Evolutionary conservation across 2,797 vertebrate genomes (phyloP), one percentile per base, ranked within the genome.

Genomic region (Sebastes hopkinsi): DNA sequence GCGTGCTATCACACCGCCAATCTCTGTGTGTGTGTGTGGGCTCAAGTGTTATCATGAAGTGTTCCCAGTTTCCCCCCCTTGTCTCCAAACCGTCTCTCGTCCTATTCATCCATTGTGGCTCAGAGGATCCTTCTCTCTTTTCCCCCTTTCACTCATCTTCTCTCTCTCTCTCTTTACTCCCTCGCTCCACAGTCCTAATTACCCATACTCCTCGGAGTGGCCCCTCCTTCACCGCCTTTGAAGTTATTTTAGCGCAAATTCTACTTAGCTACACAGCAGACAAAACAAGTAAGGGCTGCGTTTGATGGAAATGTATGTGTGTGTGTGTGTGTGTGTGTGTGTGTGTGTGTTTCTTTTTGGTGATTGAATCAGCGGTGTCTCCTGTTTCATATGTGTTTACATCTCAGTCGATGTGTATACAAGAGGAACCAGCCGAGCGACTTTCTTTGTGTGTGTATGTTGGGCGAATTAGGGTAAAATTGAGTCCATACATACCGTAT

Each of bases 241-340:
- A 94, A 92, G 94, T 93, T 94, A 92, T 94, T 94, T 94, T 89
- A 91, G 90, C 71, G 2, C 78, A 89, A 86, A 89, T 94, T 93
- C 91, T 86, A 84, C 90, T 91, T 87, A 75, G 86, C 92, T 86
- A 67, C 83, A 82, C 85, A 82, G 85, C 87, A 93, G 93, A 93
- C 93, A 91, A 94, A 95, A 92, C 93, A 91, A 85, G 90, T 71
- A 68, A 79, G 62, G 66, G 69, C 86, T 85, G 79, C 50, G 23
- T 90, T 88, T 68, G 71, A 85, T 88, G 71, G 46, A 85, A 78
- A 64, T 72, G 56, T 79, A 61, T 72, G 56, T 80, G 76, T 82
- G 83, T 69, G 56, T 79, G 18, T 65, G 30, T 52, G 22, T 23
- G 34, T 36, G 10, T 36, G 34, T 34, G 34, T 36, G 34, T 36